phyloP scores from a whole-genome alignment of 2,797 vertebrate species.

The Staurois parvus region DNA sequence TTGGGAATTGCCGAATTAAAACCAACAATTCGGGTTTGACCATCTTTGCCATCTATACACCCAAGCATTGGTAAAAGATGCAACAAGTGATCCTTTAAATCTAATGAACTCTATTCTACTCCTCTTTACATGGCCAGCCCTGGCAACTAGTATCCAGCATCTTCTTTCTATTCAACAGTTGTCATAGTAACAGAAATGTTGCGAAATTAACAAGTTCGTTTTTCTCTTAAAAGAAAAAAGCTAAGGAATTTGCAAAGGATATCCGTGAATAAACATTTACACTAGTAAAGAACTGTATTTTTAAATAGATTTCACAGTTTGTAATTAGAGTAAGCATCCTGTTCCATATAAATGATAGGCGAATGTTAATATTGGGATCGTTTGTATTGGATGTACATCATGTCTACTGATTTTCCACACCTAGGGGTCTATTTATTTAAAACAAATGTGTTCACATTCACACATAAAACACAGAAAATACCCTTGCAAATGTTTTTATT shows the following conservation, averaged over 20 bases:
- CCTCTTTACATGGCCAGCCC: background rate
- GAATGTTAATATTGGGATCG: too few relatives aligned
- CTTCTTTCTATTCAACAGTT: background rate
- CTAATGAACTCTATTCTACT: too few relatives aligned
- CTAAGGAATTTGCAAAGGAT: background rate
- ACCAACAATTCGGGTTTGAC: too few relatives aligned
- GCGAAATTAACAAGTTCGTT: conserved; percentile 1
- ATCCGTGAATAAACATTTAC: background rate
- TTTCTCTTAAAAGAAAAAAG: background rate
- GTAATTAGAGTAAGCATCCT: background rate
- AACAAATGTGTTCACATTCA: too few relatives aligned
- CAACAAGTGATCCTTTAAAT: background rate
- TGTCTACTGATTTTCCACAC: too few relatives aligned
- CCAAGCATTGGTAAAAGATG: background rate
- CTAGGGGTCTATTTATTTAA: too few relatives aligned
- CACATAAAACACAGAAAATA: too few relatives aligned
- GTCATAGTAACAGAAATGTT: conserved; percentile 18
- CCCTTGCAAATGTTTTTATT: too few relatives aligned
- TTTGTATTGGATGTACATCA: too few relatives aligned
- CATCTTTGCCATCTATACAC: background rate
- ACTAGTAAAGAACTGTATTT: background rate
- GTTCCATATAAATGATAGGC: too few relatives aligned
- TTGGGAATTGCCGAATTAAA: too few relatives aligned
- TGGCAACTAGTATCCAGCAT: background rate
- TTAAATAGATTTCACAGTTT: background rate